Base-by-base conservation (phyloP, 2,888 invertebrate genomes). In the Euproctis similis region DNA sequence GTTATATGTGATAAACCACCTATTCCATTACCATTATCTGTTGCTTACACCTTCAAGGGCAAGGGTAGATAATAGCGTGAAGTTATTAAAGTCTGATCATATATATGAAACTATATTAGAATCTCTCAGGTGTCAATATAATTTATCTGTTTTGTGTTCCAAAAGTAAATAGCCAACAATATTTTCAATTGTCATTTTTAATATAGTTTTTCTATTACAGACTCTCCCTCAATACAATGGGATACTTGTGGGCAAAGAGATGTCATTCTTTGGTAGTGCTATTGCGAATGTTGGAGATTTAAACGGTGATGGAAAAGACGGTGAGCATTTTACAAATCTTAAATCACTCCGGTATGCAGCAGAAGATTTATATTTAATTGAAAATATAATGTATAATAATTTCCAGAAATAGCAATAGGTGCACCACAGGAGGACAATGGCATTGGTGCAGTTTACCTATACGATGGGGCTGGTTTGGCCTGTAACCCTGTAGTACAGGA, bases 401-500 rank as follows among this genome's bases (percentile, higher is more conserved):
- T 23, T 42, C 1, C 45, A 78, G 77, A 76, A 26, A 53, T 78
- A 4, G 73, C 60, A 9, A 63, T 78, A 36, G 58, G 61, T 6
- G 75, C 77, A 1, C 77, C 77, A 0, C 72, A 65, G 35, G 72
- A 71, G 28, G 39, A 61, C 16, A 41, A 48, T 0, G 66, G 62
- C 0, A 37, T 20, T 1, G 76, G 77, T 0, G 66, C 57, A 0
- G 69, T 78, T 6, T 78, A 75, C 38, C 34, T 78, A 8, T 76
- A 66, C 44, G 59, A 67, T 0, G 70, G 72, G 0, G 43, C 46
- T 2, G 42, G 49, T 1, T 42, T 75, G 5, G 16, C 50, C 0
- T 32, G 30, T 2, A 14, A 28, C 0, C 40, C 39, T 3, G 6
- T n/a, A 4, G 30, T 30, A 3, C 8, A 26, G 0, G 12, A 37